Base-by-base conservation (phyloP, 2,797 vertebrate genomes). In the Helarctos malayanus region DNA sequence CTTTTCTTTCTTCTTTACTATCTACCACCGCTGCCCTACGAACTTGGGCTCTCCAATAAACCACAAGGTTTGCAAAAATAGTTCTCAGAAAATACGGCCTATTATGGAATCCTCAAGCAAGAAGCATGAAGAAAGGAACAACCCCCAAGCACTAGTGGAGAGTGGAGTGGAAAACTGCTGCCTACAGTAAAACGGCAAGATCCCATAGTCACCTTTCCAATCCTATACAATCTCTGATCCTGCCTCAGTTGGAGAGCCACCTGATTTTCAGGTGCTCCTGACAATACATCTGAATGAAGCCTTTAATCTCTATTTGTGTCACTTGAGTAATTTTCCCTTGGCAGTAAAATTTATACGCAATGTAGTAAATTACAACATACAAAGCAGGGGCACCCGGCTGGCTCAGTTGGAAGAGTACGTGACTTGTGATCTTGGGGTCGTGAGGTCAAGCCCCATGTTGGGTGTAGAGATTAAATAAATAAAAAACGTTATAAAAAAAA, bases 291-390 rank as follows among this genome's bases (percentile, higher is more conserved):
- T 21, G 63, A 97, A 68, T 19, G 61, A 91, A 87, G 35, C 5
- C 57, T 61, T 91, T 84, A 13, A 84, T 32, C 23, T 88, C 52
- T 89, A 41, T 35, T 81, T 4, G 8, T 8, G 35, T 47, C 47
- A 65, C 27, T 54, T 27, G 32, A 35, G 18, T 88, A 41, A 38
- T 81, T 76, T 84, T 82, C 82, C 29, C 61, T 86, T 56, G 38
- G 63, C 63, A 79, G 23, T 69, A 73, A 90, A 65, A 14, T 76
- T 38, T 57, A 71, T 15, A 71, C 0, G 14, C 45, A 71, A 76
- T 12, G 86, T 68, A 92, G 45, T 71, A 80, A 90, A 90, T 90
- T 19, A n/a, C 29, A 96, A 95, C 12, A 81, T 69, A 80, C 10
- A 89, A 75, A 81, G 52, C 52, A 92, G 63, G 63, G 63, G 16